Conservation (phyloP, 2,888 invertebrate species). For the Hypena proboscidalis region DNA sequence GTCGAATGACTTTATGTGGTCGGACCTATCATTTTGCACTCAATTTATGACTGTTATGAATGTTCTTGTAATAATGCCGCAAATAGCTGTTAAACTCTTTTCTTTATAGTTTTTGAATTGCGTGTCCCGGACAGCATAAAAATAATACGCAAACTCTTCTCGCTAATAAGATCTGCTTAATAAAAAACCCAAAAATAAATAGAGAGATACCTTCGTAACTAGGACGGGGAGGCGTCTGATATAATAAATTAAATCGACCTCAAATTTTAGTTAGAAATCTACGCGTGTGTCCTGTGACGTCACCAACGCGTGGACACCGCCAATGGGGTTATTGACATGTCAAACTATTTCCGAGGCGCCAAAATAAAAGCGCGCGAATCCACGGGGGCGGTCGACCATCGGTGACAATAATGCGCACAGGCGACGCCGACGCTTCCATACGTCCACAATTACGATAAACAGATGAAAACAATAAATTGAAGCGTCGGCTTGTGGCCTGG, state of each 20-base stretch:
- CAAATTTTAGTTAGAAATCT: slow-evolving; percentile 69
- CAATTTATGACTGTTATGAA: slow-evolving; percentile 24
- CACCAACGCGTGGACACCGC: slow-evolving; percentile 74
- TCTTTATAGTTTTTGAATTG: slow-evolving; percentile 8
- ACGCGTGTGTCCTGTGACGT: slow-evolving; percentile 75
- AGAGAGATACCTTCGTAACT: slow-evolving; percentile 57
- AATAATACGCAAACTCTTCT: slow-evolving; percentile 29
- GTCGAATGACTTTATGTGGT: slow-evolving; percentile 35
- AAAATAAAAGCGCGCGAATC: slow-evolving; percentile 79
- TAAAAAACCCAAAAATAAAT: slow-evolving; percentile 56
- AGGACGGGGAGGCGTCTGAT: slow-evolving; percentile 64
- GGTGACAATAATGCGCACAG: slow-evolving; percentile 38
- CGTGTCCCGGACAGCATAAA: slow-evolving; percentile 18
- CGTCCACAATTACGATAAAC: slow-evolving; percentile 70
- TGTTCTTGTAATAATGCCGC: slow-evolving; percentile 5
- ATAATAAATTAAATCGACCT: slow-evolving; percentile 79
- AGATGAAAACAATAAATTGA: slow-evolving; percentile 83
- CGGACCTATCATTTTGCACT: slow-evolving; percentile 32
- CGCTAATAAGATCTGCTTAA: slow-evolving; percentile 36
- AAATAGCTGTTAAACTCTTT: slow-evolving; percentile 3
- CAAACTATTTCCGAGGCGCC: slow-evolving; percentile 82
- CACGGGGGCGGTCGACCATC: slow-evolving; percentile 55
- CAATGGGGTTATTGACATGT: slow-evolving; percentile 82
- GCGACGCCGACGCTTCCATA: slow-evolving; percentile 47
- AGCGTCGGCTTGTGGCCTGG: slow-evolving; percentile 83